Evolutionary conservation across 2,888 invertebrate species (phyloP).

Genomic region (Lasiommata megera): DNA sequence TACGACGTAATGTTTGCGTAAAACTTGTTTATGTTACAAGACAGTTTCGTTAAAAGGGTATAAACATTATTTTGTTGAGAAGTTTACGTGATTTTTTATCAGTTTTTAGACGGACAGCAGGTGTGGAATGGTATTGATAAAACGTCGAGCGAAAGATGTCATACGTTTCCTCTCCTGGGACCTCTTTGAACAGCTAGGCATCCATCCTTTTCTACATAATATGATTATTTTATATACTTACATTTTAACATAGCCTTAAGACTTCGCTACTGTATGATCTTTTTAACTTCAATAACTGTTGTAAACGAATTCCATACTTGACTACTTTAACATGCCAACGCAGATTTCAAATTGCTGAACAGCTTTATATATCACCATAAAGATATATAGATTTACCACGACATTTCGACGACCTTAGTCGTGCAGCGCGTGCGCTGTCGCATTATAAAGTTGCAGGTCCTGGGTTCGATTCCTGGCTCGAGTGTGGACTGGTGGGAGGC

Average conservation of each 20-base stretch:
- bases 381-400: too few relatives aligned
- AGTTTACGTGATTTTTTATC: neutral
- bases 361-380: too few relatives aligned
- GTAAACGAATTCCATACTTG: too few relatives aligned
- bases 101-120: neutral
- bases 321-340: too few relatives aligned
- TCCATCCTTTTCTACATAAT: neutral
- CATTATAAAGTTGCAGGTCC: too few relatives aligned
- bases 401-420: too few relatives aligned
- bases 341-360: too few relatives aligned
- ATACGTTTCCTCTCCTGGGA: neutral
- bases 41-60: neutral
- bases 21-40: slow-evolving; percentile 7
- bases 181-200: neutral
- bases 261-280: too few relatives aligned
- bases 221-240: neutral
- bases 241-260: neutral
- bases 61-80: neutral
- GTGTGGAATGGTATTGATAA: neutral
- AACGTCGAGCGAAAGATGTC: neutral
- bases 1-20: slow-evolving; percentile 15
- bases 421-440: too few relatives aligned
- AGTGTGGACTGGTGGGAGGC: too few relatives aligned
- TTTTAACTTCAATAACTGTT: too few relatives aligned
- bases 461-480: too few relatives aligned